phyloP scores from a whole-genome alignment of 2,888 invertebrate genomes.

The Lasioglossum pauxillum region DNA sequence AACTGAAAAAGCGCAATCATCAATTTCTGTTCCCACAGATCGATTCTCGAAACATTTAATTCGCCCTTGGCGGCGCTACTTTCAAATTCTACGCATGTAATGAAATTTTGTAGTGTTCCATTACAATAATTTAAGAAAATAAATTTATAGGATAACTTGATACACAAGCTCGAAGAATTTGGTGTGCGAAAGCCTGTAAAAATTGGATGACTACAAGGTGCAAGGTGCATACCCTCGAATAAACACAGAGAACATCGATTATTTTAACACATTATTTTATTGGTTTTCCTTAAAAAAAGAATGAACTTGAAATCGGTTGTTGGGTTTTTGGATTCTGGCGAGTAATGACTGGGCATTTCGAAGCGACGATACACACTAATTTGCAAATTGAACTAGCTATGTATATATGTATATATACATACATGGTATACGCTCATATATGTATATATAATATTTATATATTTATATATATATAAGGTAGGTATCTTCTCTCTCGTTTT shows the following conservation, averaged over 20 bases:
- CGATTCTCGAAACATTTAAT: no score
- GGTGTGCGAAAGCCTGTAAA: neutral
- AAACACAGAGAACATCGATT: constrained; percentile 35
- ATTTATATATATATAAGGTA: constrained; percentile 77
- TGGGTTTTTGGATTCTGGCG: constrained; percentile 81
- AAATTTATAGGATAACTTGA: no score
- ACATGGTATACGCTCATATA: constrained; percentile 70
- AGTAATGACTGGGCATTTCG: constrained; percentile 83
- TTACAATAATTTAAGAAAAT: no score
- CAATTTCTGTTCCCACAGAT: no score
- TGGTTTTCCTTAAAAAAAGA: constrained; percentile 83
- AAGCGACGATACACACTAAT: constrained; percentile 84
- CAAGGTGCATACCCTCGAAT: neutral
- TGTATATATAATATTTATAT: constrained; percentile 57
- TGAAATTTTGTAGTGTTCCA: no score
- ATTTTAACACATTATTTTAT: constrained; percentile 83
- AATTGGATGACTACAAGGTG: neutral
- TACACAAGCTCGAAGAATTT: no score
- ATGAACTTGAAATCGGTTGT: constrained; percentile 83
- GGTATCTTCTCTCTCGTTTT: constrained; percentile 73
- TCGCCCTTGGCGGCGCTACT: no score
- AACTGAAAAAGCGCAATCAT: no score
- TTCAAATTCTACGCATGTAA: no score
- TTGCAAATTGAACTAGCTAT: constrained; percentile 83
- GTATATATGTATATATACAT: constrained; percentile 71